Evolutionary conservation across 2,797 vertebrate species (phyloP).

Genomic region (Arrhamphus sclerolepis): DNA sequence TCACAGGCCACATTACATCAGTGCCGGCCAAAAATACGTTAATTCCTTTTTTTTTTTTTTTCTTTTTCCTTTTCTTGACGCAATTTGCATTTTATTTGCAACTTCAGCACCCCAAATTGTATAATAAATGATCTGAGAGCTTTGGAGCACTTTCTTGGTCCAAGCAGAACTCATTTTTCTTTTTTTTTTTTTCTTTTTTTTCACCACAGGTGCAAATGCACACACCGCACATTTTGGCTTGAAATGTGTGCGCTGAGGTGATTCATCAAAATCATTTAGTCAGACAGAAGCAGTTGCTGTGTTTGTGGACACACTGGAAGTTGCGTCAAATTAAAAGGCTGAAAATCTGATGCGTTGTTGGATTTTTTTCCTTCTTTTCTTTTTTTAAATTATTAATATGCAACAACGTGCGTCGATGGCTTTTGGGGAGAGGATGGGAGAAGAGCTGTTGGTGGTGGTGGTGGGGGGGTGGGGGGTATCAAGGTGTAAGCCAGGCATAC

Average conservation of each 20-base stretch:
- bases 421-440: too few relatives aligned
- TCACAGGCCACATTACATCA: slow-evolving; percentile 29
- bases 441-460: too few relatives aligned
- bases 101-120: slow-evolving; percentile 2
- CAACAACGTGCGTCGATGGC: slow-evolving; percentile 22
- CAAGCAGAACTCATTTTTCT: slow-evolving; percentile 15
- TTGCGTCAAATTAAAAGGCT: slow-evolving; percentile 19
- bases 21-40: neutral
- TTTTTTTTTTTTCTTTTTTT: too few relatives aligned
- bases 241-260: slow-evolving; percentile 22
- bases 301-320: slow-evolving; percentile 18
- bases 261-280: slow-evolving; percentile 48
- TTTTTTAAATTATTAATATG: too few relatives aligned
- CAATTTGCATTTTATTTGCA: neutral
- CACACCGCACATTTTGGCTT: slow-evolving; percentile 22
- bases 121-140: slow-evolving; percentile 38
- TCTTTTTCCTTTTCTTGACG: neutral
- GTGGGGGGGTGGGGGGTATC: neutral
- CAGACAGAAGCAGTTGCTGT: slow-evolving; percentile 29
- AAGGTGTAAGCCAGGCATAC: slow-evolving; percentile 14
- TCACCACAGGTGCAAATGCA: too few relatives aligned
- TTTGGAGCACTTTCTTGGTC: slow-evolving; percentile 27
- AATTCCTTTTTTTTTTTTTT: too few relatives aligned
- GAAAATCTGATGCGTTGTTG: slow-evolving; percentile 1
- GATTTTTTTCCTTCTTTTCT: neutral